Evolutionary conservation across 2,888 invertebrate species (phyloP).

Genomic region (Eristalis tenax): DNA sequence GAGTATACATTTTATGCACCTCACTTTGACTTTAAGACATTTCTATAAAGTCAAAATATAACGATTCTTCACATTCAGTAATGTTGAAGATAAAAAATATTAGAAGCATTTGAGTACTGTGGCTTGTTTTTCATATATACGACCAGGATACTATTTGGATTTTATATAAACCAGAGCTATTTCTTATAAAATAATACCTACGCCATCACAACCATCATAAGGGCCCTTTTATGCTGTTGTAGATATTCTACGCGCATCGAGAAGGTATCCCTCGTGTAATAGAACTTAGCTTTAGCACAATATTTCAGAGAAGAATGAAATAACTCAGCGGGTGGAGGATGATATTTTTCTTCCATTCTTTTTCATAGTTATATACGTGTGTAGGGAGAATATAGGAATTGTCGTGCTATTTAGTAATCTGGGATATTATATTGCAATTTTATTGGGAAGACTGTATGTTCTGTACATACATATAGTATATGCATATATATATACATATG

Average conservation of each 20-base stretch:
- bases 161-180: constrained; percentile 35
- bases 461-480: too few species aligned
- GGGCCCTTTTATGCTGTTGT: constrained; percentile 30
- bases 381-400: constrained; percentile 41
- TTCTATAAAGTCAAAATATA: constrained; percentile 13
- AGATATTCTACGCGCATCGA: constrained; percentile 45
- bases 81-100: constrained; percentile 32
- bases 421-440: constrained; percentile 53
- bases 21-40: constrained; percentile 8
- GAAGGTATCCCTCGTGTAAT: constrained; percentile 36
- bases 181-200: constrained; percentile 34
- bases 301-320: constrained; percentile 46
- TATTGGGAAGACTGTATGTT: background rate
- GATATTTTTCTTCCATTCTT: constrained; percentile 23
- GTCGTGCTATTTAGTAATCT: constrained; percentile 54
- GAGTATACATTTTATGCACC: background rate
- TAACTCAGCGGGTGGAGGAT: constrained; percentile 38
- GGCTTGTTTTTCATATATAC: constrained; percentile 7
- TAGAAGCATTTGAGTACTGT: constrained; percentile 17
- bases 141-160: constrained; percentile 25
- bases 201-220: constrained; percentile 54
- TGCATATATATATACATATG: background rate
- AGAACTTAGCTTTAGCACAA: constrained; percentile 39
- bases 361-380: background rate
- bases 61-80: constrained; percentile 20